Evolutionary conservation across 2,888 invertebrate species (phyloP).

Genomic region (Aplocera efformata): DNA sequence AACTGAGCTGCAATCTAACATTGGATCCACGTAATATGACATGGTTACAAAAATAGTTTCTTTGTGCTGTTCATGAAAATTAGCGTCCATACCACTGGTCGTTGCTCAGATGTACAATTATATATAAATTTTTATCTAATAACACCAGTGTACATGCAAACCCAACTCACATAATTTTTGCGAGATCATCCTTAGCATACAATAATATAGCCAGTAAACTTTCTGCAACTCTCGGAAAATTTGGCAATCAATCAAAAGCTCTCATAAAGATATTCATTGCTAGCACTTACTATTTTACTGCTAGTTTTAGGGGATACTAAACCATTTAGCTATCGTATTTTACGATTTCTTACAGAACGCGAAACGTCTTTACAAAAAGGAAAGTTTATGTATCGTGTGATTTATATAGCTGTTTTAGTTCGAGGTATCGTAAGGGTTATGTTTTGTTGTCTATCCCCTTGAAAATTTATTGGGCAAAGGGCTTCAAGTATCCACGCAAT

Average conservation of each 20-base stretch:
- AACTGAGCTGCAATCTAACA: too few species aligned
- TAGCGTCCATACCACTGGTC: too few species aligned
- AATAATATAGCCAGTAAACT: neutral
- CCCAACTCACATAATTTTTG: too few species aligned
- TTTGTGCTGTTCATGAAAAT: too few species aligned
- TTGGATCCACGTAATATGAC: too few species aligned
- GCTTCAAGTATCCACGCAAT: neutral
- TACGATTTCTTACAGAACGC: conserved; percentile 56
- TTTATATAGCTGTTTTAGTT: conserved; percentile 30
- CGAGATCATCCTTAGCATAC: too few species aligned
- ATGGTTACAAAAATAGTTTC: too few species aligned
- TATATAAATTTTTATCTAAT: too few species aligned
- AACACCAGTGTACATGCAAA: too few species aligned
- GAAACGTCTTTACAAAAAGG: conserved; percentile 51
- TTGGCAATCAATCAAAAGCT: conserved; percentile 67
- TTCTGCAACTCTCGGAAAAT: conserved; percentile 37
- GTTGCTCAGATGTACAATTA: too few species aligned
- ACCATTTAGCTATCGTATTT: conserved; percentile 71
- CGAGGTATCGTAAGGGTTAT: conserved; percentile 18
- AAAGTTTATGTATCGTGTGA: conserved; percentile 58
- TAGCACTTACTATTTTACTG: conserved; percentile 63
- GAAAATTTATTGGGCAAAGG: conserved; percentile 12
- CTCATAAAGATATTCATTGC: conserved; percentile 70
- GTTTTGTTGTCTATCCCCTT: conserved; percentile 11
- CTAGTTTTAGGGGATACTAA: conserved; percentile 68